These are phyloP conservation scores for Wiebesia pumilae DNA, from an alignment of 1,140 invertebrate species.

Conservation along the genomic window DNA sequence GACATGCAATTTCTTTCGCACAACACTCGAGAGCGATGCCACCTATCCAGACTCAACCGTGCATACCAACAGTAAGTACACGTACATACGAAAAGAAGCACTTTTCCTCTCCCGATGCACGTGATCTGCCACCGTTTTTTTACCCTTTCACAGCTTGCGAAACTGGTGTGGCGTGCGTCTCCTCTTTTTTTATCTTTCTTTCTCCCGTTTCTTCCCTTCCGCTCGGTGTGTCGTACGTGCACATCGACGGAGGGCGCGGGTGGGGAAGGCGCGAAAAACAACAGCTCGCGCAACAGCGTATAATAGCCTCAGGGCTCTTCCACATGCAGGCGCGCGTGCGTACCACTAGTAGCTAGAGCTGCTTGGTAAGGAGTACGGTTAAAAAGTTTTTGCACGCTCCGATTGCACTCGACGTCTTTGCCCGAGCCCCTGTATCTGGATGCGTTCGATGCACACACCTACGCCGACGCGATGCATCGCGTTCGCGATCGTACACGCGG, in stretches of 20 bases:
- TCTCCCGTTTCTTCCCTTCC: background rate
- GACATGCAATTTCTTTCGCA: background rate
- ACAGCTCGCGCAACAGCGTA: background rate
- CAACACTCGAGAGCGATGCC: background rate
- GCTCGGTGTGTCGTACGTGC: too few relatives aligned
- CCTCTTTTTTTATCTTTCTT: constrained; percentile 1
- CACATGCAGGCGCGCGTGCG: background rate
- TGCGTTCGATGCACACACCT: too few relatives aligned
- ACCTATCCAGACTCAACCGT: too few relatives aligned
- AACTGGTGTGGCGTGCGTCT: constrained; percentile 12
- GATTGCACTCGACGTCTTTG: too few relatives aligned
- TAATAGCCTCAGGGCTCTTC: background rate
- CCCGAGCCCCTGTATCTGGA: too few relatives aligned
- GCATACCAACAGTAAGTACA: background rate
- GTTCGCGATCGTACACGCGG: too few relatives aligned
- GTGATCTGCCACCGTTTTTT: background rate
- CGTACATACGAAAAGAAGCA: background rate
- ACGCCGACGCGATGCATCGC: too few relatives aligned
- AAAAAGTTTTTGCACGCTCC: too few relatives aligned
- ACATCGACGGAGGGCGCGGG: too few relatives aligned
- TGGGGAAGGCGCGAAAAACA: background rate
- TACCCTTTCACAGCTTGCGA: constrained; percentile 18
- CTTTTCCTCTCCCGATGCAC: background rate
- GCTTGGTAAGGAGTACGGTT: too few relatives aligned
- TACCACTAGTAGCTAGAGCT: background rate